Evolutionary conservation across 2,888 invertebrate genomes (phyloP).

Genomic region (Drosophila picticornis): DNA sequence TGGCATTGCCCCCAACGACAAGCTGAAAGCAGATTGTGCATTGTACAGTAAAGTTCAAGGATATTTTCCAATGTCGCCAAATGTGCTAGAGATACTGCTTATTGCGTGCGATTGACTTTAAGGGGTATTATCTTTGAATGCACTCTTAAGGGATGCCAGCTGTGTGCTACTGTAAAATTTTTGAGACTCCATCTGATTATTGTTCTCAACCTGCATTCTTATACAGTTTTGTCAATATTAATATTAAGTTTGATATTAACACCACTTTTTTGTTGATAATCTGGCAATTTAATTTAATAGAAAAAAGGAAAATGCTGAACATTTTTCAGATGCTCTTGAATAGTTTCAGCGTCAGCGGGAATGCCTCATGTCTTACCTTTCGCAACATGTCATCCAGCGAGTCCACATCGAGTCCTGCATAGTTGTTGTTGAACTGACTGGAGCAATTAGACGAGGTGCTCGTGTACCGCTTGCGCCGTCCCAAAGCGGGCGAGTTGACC

Average conservation of each 20-base stretch:
- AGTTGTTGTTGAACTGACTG: constrained; percentile 88
- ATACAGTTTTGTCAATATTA: no score
- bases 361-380: constrained; percentile 87
- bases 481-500: constrained; percentile 86
- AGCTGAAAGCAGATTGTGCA: not conserved
- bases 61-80: not conserved
- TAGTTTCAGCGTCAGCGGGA: not conserved
- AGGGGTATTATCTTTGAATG: not conserved
- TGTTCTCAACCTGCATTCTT: no score
- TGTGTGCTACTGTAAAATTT: not conserved
- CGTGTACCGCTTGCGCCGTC: constrained; percentile 88
- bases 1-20: constrained; percentile 9
- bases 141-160: not conserved
- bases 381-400: constrained; percentile 92
- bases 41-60: not conserved
- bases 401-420: constrained; percentile 89
- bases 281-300: not conserved
- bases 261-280: no score
- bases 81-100: not conserved
- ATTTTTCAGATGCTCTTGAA: not conserved
- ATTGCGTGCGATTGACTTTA: not conserved
- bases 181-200: no score
- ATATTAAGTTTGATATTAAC: no score
- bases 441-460: constrained; percentile 87
- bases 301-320: not conserved